Percentiles rank a stretch among this genome's conserved stretches.
Conservation (phyloP, 2,113 vertebrate genomes). For the Phylloscopus trochilus region DNA sequence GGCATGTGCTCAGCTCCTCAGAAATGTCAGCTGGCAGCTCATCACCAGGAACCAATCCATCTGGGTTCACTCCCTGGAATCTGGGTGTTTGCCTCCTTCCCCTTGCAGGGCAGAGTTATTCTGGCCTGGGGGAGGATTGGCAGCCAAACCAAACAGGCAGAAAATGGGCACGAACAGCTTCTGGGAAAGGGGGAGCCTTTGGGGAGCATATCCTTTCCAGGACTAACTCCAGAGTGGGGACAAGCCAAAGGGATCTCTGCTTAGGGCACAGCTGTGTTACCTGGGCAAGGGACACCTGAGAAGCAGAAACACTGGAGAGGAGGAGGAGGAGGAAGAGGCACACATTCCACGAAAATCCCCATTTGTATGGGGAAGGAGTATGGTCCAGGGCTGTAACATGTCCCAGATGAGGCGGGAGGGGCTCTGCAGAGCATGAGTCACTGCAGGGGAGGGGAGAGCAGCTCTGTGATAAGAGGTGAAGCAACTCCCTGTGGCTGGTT, state of each 20-base stretch:
- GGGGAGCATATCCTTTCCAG: not conserved
- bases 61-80: not conserved
- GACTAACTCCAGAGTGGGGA: not conserved
- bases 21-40: not conserved
- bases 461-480: conserved; percentile 14
- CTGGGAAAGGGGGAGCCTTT: not conserved
- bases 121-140: not conserved
- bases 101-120: not conserved
- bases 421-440: conserved; percentile 19
- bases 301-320: conserved; percentile 29
- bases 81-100: not conserved
- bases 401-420: conserved; percentile 63
- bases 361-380: conserved; percentile 53
- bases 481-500: not conserved
- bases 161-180: not conserved
- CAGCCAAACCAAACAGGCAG: not conserved
- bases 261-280: not conserved
- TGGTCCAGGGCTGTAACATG: conserved; percentile 55
- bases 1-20: not conserved
- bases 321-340: conserved; percentile 27
- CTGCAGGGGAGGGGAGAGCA: not conserved
- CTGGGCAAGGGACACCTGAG: not conserved
- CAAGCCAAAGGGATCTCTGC: not conserved
- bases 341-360: conserved; percentile 64
- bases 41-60: not conserved